phyloP scores from a whole-genome alignment of 92 coral and sea anemone species.

The Zoanthus solanderi region DNA sequence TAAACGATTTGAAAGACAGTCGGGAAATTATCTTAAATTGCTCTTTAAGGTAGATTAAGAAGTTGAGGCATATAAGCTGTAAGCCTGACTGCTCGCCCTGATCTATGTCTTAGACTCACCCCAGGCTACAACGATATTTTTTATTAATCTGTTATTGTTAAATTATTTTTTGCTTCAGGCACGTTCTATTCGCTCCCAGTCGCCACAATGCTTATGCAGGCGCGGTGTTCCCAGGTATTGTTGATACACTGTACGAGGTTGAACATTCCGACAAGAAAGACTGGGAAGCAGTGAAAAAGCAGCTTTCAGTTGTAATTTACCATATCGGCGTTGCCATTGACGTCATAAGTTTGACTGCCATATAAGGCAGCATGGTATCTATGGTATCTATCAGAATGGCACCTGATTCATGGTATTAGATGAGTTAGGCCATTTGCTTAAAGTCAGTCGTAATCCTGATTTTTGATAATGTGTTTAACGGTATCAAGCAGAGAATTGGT shows the following conservation, averaged over 20 bases:
- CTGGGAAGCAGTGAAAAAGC: slow-evolving; percentile 78
- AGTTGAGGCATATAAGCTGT: too few relatives aligned
- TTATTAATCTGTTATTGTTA: slow-evolving; percentile 1
- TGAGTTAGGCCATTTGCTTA: too few relatives aligned
- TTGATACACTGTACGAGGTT: slow-evolving; percentile 75
- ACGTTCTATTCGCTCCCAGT: slow-evolving; percentile 81
- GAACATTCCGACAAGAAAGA: slow-evolving; percentile 56
- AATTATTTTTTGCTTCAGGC: slow-evolving; percentile 49
- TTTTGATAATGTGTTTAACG: too few relatives aligned
- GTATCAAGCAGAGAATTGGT: too few relatives aligned
- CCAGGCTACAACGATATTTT: neutral
- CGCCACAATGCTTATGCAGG: slow-evolving; percentile 73
- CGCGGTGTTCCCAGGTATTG: slow-evolving; percentile 80
- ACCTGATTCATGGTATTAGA: too few relatives aligned
- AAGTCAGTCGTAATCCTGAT: too few relatives aligned
- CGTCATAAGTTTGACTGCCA: slow-evolving; percentile 55
- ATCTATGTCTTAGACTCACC: neutral
- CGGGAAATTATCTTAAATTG: too few relatives aligned
- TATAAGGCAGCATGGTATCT: slow-evolving; percentile 43
- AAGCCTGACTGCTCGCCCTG: neutral
- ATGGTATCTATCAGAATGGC: too few relatives aligned
- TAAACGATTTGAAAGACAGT: too few relatives aligned
- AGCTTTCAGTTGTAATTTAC: slow-evolving; percentile 66
- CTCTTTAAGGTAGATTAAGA: too few relatives aligned
- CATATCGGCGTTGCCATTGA: slow-evolving; percentile 70